Conservation (phyloP, 2,888 invertebrate species). For the Conomelus anceps region DNA sequence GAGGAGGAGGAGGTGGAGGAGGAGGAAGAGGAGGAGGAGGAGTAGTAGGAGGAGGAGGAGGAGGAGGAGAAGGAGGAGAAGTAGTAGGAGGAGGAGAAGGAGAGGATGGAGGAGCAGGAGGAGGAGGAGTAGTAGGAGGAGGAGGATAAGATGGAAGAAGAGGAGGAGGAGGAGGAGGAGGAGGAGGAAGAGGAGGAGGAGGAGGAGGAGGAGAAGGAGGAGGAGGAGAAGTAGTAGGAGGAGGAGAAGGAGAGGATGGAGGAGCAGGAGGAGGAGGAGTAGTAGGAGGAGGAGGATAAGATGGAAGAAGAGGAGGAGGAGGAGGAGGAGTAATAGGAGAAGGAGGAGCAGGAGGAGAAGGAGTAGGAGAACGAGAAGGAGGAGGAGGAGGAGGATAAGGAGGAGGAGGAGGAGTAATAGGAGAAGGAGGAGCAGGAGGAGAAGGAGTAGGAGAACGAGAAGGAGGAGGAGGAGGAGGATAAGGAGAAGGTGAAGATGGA, state of each 20-base stretch:
- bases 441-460: conserved; percentile 3
- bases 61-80: not conserved
- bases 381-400: conserved; percentile 15
- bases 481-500: too few relatives aligned
- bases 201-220: not conserved
- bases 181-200: too few relatives aligned
- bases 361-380: not conserved
- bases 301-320: too few relatives aligned
- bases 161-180: not conserved
- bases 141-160: conserved; percentile 4
- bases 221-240: not conserved
- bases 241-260: too few relatives aligned
- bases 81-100: conserved; percentile 15
- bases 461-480: not conserved
- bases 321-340: too few relatives aligned
- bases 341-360: not conserved
- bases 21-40: too few relatives aligned
- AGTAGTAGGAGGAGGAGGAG: conserved; percentile 3
- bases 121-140: conserved; percentile 16
- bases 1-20: too few relatives aligned
- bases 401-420: conserved; percentile 9
- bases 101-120: conserved; percentile 8
- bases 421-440: conserved; percentile 14
- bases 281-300: not conserved
- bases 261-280: not conserved